phyloP scores from a whole-genome alignment of 37 sponge, comb jelly and placozoan genomes.

The Theonella swinhoei region DNA sequence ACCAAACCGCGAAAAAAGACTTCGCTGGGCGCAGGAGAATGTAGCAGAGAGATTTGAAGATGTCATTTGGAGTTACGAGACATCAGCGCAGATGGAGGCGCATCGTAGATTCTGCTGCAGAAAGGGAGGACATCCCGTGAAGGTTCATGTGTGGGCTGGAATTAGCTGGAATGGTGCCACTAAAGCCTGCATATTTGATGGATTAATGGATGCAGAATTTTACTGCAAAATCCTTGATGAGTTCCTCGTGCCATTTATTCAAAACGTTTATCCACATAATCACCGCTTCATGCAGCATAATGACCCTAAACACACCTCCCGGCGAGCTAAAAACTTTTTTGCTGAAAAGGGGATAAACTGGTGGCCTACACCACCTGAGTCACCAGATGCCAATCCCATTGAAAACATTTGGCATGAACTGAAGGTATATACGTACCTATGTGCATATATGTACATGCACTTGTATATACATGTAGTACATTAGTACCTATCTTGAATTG shows the following conservation, averaged over 20 bases:
- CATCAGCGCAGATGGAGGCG: neutral
- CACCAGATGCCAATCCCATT: slow-evolving; percentile 37
- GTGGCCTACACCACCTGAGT: slow-evolving; percentile 27
- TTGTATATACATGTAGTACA: too few species aligned
- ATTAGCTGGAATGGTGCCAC: neutral
- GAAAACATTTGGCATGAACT: slow-evolving; percentile 38
- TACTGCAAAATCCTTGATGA: too few species aligned
- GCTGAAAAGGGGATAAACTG: slow-evolving; percentile 22
- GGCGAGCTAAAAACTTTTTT: neutral
- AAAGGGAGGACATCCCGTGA: neutral
- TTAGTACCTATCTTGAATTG: too few species aligned
- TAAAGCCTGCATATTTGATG: neutral
- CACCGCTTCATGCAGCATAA: slow-evolving; percentile 37
- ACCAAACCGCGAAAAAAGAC: neutral
- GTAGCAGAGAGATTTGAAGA: neutral
- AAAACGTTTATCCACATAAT: too few species aligned
- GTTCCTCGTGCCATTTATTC: too few species aligned
- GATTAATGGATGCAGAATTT: too few species aligned
- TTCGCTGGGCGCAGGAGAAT: neutral
- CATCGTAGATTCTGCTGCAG: neutral
- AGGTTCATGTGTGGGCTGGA: neutral
- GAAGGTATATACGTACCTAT: too few species aligned
- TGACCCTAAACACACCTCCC: slow-evolving; percentile 28
- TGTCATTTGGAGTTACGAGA: neutral
- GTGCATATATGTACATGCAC: too few species aligned